Conservation (phyloP, 2,797 vertebrate genomes). For the Orestias chungarensis region DNA sequence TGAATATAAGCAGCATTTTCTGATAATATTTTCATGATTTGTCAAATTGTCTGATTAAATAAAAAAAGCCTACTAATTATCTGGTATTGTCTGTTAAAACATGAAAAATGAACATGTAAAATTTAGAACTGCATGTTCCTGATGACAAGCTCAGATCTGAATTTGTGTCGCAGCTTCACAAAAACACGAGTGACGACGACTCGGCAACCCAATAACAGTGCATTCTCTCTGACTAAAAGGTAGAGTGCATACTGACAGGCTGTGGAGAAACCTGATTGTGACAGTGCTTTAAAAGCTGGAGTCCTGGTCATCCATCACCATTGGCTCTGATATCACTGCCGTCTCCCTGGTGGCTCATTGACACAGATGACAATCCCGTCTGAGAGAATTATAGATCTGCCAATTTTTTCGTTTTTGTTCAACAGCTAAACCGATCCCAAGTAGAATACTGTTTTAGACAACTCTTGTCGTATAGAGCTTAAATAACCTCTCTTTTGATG, state of each 20-base stretch:
- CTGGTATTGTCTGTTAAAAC: not conserved
- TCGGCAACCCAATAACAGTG: conserved; percentile 28
- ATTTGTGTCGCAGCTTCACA: conserved; percentile 11
- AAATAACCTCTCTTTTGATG: conserved; percentile 33
- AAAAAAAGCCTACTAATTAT: not conserved
- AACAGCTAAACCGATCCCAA: conserved; percentile 62
- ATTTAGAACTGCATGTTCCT: conserved; percentile 10
- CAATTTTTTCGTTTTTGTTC: conserved; percentile 56
- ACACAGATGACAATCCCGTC: conserved; percentile 79
- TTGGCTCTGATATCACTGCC: conserved; percentile 76
- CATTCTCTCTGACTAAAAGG: conserved; percentile 24
- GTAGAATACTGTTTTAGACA: conserved; percentile 49
- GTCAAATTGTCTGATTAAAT: not conserved
- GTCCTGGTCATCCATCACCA: conserved; percentile 76
- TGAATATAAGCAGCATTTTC: not conserved
- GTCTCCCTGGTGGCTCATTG: conserved; percentile 78
- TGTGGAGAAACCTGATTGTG: conserved; percentile 65
- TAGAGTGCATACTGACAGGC: conserved; percentile 51
- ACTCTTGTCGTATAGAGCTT: conserved; percentile 38
- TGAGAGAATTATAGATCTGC: conserved; percentile 75
- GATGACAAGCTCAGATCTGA: conserved; percentile 27
- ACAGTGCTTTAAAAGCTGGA: conserved; percentile 76
- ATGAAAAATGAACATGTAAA: conserved; percentile 10
- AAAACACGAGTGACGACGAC: conserved; percentile 47
- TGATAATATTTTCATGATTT: not conserved